Percentiles rank a stretch among this genome's conserved stretches.
These are phyloP conservation scores for Trichonephila clavipes DNA, from an alignment of 1,140 invertebrate genomes.

Conservation along the genomic window DNA sequence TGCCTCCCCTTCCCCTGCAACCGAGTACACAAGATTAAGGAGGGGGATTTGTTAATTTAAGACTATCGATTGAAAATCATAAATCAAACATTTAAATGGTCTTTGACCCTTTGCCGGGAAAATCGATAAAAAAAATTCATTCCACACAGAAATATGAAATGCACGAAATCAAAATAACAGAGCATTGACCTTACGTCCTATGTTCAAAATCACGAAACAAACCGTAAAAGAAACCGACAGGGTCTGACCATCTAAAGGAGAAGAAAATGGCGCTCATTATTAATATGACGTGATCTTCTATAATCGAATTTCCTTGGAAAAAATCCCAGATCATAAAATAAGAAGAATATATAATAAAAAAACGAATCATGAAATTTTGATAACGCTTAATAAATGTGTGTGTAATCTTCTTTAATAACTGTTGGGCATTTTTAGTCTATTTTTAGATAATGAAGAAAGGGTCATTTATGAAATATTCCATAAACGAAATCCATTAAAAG, in stretches of 20 bases:
- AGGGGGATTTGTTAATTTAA: no score
- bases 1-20: no score
- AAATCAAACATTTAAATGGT: no score
- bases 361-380: conserved; percentile 1
- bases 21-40: no score
- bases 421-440: not conserved
- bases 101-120: no score
- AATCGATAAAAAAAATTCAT: no score
- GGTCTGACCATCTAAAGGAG: not conserved
- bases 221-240: not conserved
- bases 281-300: not conserved
- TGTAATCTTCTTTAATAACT: not conserved
- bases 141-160: no score
- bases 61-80: no score
- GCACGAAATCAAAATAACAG: no score
- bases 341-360: not conserved
- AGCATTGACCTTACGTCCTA: not conserved
- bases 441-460: not conserved
- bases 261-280: not conserved
- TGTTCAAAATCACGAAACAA: not conserved
- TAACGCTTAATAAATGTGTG: conserved; percentile 10
- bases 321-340: not conserved
- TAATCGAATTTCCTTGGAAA: not conserved
- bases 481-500: not conserved
- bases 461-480: not conserved